A percentile compares a stretch with the other conserved stretches of the same genome.
Conservation (phyloP, 2,113 vertebrate species). For the Agapornis roseicollis region DNA sequence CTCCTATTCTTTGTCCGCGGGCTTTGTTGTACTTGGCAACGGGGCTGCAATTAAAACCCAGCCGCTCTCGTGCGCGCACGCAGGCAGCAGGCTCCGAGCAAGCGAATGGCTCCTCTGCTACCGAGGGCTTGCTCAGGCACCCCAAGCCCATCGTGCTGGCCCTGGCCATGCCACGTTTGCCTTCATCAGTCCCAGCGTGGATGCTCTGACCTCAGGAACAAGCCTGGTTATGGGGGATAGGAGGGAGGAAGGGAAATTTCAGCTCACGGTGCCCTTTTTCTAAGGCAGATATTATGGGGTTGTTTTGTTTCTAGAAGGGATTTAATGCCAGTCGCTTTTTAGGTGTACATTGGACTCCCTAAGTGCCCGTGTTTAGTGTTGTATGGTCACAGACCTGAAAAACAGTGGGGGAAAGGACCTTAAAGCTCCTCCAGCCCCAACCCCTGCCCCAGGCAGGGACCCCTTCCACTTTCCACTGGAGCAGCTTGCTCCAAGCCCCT, state of each 20-base stretch:
- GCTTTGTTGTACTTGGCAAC: constrained; percentile 55
- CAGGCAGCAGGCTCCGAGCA: neutral
- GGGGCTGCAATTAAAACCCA: neutral
- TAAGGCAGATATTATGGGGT: fast-evolving
- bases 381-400: neutral
- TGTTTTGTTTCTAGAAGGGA: neutral
- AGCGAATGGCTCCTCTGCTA: neutral
- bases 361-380: fast-evolving
- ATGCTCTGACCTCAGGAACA: fast-evolving
- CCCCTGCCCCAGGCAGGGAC: neutral
- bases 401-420: neutral
- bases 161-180: fast-evolving
- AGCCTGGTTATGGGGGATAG: fast-evolving
- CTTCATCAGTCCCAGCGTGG: fast-evolving
- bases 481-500: neutral
- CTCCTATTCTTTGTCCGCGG: neutral
- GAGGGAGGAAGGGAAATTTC: fast-evolving
- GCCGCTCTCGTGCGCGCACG: neutral
- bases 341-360: neutral
- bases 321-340: neutral
- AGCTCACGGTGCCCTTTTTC: neutral
- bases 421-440: neutral
- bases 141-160: fast-evolving
- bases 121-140: fast-evolving
- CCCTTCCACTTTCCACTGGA: neutral